Evolutionary conservation across 2,797 vertebrate species (phyloP).

Genomic region (Strix occidentalis): DNA sequence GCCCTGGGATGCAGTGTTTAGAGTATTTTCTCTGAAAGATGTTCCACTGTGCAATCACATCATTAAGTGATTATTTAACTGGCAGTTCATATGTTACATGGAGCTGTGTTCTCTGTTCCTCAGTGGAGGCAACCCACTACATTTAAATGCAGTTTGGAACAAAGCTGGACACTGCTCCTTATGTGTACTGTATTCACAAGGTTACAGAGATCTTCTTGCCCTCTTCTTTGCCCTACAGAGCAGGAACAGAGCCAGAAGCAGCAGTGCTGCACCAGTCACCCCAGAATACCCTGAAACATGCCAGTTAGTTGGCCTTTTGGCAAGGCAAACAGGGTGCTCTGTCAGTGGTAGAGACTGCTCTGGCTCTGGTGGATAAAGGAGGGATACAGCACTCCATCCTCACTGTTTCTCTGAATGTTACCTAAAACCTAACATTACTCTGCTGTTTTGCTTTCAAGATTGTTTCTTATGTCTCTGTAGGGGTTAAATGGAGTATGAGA

Average conservation of each 20-base stretch:
- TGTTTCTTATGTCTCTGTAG: background rate
- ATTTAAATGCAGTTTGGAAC: background rate
- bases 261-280: rapidly evolving
- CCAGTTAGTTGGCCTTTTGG: background rate
- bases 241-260: background rate
- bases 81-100: background rate
- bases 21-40: background rate
- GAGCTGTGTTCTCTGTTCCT: background rate
- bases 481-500: background rate
- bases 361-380: background rate
- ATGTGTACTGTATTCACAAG: rapidly evolving
- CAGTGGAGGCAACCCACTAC: too few relatives aligned
- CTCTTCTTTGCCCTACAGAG: background rate
- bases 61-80: background rate
- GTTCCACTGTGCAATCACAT: background rate
- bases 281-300: too few relatives aligned
- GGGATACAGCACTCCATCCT: background rate
- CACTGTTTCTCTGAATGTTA: background rate
- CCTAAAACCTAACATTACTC: background rate
- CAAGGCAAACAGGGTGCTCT: background rate
- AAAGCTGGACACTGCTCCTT: background rate
- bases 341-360: background rate
- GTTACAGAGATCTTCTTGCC: background rate
- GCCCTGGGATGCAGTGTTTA: background rate
- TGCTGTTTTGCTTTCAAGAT: background rate